Evolutionary conservation across 2,113 vertebrate genomes (phyloP).

Genomic region (Anarrhichthys ocellatus): DNA sequence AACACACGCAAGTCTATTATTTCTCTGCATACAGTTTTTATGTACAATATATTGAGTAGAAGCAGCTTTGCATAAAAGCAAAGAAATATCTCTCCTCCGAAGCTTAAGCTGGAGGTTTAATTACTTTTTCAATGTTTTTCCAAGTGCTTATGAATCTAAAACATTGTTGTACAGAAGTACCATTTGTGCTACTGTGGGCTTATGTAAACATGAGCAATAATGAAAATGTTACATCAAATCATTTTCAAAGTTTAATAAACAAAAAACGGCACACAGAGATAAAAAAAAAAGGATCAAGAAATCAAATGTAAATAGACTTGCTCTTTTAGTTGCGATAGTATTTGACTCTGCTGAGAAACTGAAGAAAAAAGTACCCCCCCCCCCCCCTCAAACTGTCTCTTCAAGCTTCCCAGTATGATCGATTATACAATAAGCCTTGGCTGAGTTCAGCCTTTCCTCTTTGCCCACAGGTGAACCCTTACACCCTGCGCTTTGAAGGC

Average conservation of each 20-base stretch:
- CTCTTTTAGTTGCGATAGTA: background rate
- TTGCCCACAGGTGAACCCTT: slow-evolving; percentile 88
- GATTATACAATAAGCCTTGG: background rate
- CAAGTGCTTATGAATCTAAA: slow-evolving; percentile 22
- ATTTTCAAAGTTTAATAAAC: background rate
- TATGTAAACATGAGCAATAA: slow-evolving; percentile 15
- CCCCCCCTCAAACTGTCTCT: background rate
- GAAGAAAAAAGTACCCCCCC: background rate
- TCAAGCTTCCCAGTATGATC: background rate
- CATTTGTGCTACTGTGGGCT: background rate
- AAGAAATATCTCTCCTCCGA: slow-evolving; percentile 17
- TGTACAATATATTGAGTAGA: slow-evolving; percentile 22
- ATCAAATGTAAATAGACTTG: background rate
- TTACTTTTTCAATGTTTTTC: slow-evolving; percentile 50
- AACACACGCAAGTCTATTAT: slow-evolving; percentile 7
- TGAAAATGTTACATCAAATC: background rate
- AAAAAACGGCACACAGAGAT: background rate
- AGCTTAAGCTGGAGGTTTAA: slow-evolving; percentile 21
- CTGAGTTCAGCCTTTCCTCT: background rate
- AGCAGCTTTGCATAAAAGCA: slow-evolving; percentile 13
- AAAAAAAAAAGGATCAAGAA: background rate
- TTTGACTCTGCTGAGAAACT: background rate
- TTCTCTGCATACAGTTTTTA: slow-evolving; percentile 24
- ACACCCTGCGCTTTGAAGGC: slow-evolving; percentile 94
- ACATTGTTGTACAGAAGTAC: slow-evolving; percentile 16